Conservation (phyloP, 2,797 vertebrate species). For the Liparis tanakae region DNA sequence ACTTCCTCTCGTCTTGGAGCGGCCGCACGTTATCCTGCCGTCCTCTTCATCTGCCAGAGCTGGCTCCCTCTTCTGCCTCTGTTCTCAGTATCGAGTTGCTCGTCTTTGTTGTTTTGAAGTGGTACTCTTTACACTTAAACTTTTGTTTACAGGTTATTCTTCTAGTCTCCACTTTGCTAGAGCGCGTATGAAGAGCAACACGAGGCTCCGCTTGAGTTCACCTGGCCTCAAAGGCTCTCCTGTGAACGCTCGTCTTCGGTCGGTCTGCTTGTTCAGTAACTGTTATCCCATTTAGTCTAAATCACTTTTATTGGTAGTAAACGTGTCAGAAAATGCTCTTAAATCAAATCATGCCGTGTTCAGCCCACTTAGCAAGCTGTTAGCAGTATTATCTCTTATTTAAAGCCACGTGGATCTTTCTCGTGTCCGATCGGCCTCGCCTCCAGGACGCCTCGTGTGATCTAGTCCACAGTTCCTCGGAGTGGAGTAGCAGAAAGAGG, state of each 20-base stretch:
- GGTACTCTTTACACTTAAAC: conserved; percentile 87
- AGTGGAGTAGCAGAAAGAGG: conserved; percentile 64
- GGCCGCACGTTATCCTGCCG: conserved; percentile 81
- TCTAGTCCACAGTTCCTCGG: conserved; percentile 55
- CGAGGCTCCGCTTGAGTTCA: conserved; percentile 72
- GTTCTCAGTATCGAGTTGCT: conserved; percentile 78
- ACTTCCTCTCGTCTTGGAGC: conserved; percentile 82
- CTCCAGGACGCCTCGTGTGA: conserved; percentile 56
- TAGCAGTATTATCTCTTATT: conserved; percentile 78
- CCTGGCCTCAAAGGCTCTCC: conserved; percentile 38
- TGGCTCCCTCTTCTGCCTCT: conserved; percentile 64
- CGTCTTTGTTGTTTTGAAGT: conserved; percentile 80
- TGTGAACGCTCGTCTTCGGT: conserved; percentile 77
- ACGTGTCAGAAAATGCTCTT: conserved; percentile 29
- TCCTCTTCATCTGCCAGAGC: conserved; percentile 86
- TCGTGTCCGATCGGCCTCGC: conserved; percentile 56
- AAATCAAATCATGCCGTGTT: conserved; percentile 52
- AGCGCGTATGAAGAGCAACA: conserved; percentile 86
- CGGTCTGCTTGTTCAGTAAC: conserved; percentile 54
- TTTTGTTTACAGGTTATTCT: conserved; percentile 93
- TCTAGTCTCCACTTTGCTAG: conserved; percentile 75
- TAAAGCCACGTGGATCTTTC: conserved; percentile 57
- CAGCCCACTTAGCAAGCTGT: conserved; percentile 55
- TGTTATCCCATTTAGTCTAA: neutral
- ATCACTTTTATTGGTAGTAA: conserved; percentile 37